Evolutionary conservation across 2,113 vertebrate genomes (phyloP).

Genomic region (Cyprinodon brontotheroides): DNA sequence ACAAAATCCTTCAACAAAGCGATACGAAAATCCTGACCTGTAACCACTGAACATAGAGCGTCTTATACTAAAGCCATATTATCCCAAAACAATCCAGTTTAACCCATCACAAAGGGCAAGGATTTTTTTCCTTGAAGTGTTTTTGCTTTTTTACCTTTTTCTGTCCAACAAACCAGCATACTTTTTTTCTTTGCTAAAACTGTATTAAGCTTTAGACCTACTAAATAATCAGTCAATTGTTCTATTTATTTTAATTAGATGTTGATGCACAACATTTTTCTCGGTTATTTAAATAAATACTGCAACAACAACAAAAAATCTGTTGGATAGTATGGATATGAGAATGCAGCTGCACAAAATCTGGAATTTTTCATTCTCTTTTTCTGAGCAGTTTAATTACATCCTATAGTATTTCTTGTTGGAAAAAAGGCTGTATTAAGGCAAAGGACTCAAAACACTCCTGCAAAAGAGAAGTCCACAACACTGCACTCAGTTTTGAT

Average conservation of each 20-base stretch:
- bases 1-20: conserved; percentile 55
- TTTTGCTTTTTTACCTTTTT: conserved; percentile 20
- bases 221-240: not conserved
- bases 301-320: not conserved
- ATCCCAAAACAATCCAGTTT: conserved; percentile 35
- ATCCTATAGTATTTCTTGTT: not conserved
- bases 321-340: not conserved
- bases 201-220: not conserved
- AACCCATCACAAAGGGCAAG: conserved; percentile 30
- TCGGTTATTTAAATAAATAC: not conserved
- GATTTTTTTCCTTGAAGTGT: conserved; percentile 22
- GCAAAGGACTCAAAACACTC: not conserved
- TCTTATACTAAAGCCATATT: conserved; percentile 43
- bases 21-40: conserved; percentile 39
- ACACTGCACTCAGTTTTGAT: not conserved
- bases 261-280: not conserved
- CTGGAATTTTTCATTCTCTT: not conserved
- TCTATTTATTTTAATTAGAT: not conserved
- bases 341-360: not conserved
- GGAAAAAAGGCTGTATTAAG: not conserved
- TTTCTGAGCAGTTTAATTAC: not conserved
- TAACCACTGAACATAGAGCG: conserved; percentile 31
- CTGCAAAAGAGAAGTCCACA: not conserved
- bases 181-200: too few relatives aligned
- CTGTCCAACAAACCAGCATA: conserved; percentile 12